Evolutionary conservation across 2,888 invertebrate species (phyloP), one percentile per base, ranked within the genome.

Genomic region (Andricus quercusramuli): DNA sequence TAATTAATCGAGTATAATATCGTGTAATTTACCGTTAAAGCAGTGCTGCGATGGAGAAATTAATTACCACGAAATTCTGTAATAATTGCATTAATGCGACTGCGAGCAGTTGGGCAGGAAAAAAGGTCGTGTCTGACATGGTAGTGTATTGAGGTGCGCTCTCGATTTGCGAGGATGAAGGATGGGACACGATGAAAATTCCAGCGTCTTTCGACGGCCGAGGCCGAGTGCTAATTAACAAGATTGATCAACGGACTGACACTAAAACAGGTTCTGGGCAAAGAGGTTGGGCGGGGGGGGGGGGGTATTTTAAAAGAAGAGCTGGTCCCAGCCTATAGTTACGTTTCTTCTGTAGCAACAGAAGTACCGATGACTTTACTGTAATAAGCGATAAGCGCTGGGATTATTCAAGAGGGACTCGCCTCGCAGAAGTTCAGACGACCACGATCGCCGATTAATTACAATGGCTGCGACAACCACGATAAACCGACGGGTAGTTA

Each of bases 221-320:
- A 85, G 85, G 85, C 84, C 84, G 85, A 89, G 90, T 90, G 90
- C 89, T 91, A 91, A 91, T 91, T 91, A 91, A 89, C 89, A 89
- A 90, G 90, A 91, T 90, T 90, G 90, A 90, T 90, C 89, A 91
- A 89, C 87, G 84, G 84, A 84, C 86, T 84, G 87, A 86, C 86
- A 86, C 86, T 87, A 85, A 88, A 87, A 88, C 87, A 86, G 90
- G 89, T 89, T 90, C 84, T 84, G 20, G 15, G 4, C 4, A 13
- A 62, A 29, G 29, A 9, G 29, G 17, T 17, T 20, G 29, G 5
- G 47, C 3, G 37, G 8, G 9, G n/a, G 37, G 8, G 37, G 0
- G 37, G 8, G 29, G 32, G 51, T 9, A 76, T 78, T 64, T 66
- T 67, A 37, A 78, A 79, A 83, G 66, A 67, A 83, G 80, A 77